These are phyloP conservation scores for Spodoptera frugiperda DNA, from an alignment of 1,140 invertebrate species.

Conservation along the genomic window DNA sequence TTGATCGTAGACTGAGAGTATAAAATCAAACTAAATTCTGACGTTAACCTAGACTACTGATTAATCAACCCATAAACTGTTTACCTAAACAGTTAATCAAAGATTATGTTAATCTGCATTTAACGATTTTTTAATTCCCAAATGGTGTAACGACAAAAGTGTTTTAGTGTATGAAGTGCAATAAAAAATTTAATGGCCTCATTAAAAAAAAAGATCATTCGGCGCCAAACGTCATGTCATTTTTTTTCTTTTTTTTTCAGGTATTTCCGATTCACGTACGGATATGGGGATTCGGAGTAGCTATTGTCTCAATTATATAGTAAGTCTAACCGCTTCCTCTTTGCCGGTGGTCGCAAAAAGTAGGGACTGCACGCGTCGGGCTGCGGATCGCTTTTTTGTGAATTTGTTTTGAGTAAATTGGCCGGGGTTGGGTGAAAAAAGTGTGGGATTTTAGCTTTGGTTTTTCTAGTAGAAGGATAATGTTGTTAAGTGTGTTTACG, in stretches of 20 bases:
- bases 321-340: constrained; percentile 66
- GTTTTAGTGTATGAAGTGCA: constrained; percentile 27
- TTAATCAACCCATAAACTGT: constrained; percentile 13
- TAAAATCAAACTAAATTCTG: background rate
- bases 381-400: constrained; percentile 11
- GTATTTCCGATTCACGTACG: constrained; percentile 66
- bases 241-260: constrained; percentile 53
- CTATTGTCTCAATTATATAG: constrained; percentile 75
- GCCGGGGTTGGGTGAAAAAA: constrained; percentile 1
- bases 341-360: constrained; percentile 62
- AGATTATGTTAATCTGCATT: constrained; percentile 19
- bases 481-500: background rate
- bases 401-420: constrained; percentile 33
- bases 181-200: constrained; percentile 31
- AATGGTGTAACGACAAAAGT: constrained; percentile 21
- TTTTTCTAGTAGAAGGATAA: background rate
- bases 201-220: constrained; percentile 4
- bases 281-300: constrained; percentile 24
- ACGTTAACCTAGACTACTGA: background rate
- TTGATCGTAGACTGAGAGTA: background rate
- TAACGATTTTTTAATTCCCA: constrained; percentile 7
- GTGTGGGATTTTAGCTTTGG: background rate
- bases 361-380: constrained; percentile 42
- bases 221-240: constrained; percentile 31
- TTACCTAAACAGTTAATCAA: constrained; percentile 18